Evolutionary conservation across 2,797 vertebrate species (phyloP), one percentile per base, ranked within the genome.

Genomic region (Menidia menidia): DNA sequence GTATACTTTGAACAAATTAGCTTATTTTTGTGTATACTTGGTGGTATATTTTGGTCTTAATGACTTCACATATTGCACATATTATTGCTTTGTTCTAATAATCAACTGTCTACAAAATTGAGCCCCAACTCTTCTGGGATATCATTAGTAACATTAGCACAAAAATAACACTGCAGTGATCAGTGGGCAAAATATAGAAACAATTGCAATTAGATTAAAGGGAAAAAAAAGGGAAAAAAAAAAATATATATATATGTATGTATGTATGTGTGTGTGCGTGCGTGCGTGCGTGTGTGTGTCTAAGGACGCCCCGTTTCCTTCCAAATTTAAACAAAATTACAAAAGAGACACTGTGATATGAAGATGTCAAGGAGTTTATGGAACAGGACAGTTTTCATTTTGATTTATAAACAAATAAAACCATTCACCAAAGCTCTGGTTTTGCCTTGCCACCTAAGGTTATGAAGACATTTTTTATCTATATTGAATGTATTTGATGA

Each of bases 331-430:
- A 84, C 93, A 92, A 94, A 93, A 83, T 82, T 84, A 87, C 90
- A 53, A 4, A 52, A 51, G 63, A 60, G 77, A 77, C 72, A 78
- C 87, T 82, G 89, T 94, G 93, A 94, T 89, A 91, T 62, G 86
- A 72, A 89, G 89, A 92, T 92, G 91, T 93, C 92, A 94, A 88
- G 72, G 78, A 87, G 88, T 94, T 93, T 94, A 81, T 89, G 88
- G 85, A 88, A 91, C 91, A 89, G 78, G 92, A 89, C 90, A 75
- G 72, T 94, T 92, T 95, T 93, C 88, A 86, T 92, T 89, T 93
- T 87, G 94, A 95, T 95, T 94, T 94, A 96, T 92, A 78, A 87
- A 91, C 82, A 82, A 83, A 92, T 83, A 92, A 90, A 81, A 73
- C 69, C 89, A 92, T 92, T 95, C 93, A 94, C 94, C 95, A 89